phyloP scores from a whole-genome alignment of 2,888 invertebrate genomes.

The Anorthoa munda region DNA sequence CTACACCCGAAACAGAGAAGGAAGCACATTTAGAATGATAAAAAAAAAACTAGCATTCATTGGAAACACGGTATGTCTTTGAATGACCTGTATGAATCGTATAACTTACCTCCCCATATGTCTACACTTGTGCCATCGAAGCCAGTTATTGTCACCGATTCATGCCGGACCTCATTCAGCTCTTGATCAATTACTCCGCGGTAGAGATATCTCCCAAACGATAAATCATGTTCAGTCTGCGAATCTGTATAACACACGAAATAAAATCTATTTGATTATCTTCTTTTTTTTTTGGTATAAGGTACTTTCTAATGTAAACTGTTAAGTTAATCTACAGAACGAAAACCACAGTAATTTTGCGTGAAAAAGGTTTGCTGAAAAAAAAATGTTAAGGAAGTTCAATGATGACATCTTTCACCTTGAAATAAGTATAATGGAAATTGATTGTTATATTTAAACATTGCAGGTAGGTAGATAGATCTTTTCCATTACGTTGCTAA shows the following conservation, averaged over 20 bases:
- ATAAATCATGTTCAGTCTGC: constrained; percentile 59
- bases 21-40: background rate
- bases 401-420: background rate
- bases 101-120: constrained; percentile 77
- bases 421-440: background rate
- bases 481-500: background rate
- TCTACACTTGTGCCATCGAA: constrained; percentile 72
- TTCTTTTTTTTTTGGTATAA: background rate
- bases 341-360: constrained; percentile 73
- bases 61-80: no score
- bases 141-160: constrained; percentile 74
- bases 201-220: constrained; percentile 79
- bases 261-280: background rate
- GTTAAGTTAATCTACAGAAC: constrained; percentile 51
- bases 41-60: no score
- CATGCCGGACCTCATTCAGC: constrained; percentile 74
- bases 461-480: background rate
- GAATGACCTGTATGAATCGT: background rate
- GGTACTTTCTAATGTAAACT: constrained; percentile 2
- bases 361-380: constrained; percentile 19
- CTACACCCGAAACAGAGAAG: background rate
- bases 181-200: constrained; percentile 72
- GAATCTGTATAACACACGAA: constrained; percentile 58
- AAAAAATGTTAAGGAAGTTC: background rate
- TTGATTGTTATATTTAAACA: background rate